These are phyloP conservation scores for Ctena decussata DNA, from an alignment of 2,888 invertebrate species.

Conservation along the genomic window DNA sequence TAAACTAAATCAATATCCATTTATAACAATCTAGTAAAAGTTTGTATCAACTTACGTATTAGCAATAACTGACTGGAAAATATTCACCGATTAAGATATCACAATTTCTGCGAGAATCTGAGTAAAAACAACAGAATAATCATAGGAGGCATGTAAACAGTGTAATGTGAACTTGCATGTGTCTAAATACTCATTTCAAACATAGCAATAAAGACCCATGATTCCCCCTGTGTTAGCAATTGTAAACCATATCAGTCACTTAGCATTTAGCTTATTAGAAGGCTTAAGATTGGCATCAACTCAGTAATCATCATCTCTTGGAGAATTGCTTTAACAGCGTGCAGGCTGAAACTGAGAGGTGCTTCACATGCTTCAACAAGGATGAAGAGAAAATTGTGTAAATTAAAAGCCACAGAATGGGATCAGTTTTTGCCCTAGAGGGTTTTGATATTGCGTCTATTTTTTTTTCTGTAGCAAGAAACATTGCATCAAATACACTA, in stretches of 20 bases:
- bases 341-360: background rate
- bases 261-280: constrained; percentile 17
- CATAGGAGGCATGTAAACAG: background rate
- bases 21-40: too few species aligned
- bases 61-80: background rate
- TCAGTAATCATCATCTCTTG: constrained; percentile 8
- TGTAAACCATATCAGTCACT: constrained; percentile 16
- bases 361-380: background rate
- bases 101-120: background rate
- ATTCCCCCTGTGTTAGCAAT: constrained; percentile 5
- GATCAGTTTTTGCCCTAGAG: too few species aligned
- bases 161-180: constrained; percentile 11
- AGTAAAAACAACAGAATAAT: background rate
- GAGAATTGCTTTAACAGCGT: constrained; percentile 2
- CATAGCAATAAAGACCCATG: background rate
- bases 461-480: too few species aligned
- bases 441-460: too few species aligned
- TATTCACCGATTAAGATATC: background rate
- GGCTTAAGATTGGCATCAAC: constrained; percentile 11
- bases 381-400: too few species aligned
- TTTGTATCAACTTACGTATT: background rate
- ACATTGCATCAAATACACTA: too few species aligned
- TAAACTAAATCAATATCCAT: too few species aligned
- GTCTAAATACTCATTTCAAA: constrained; percentile 8
- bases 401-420: too few species aligned